Evolutionary conservation across 2,113 vertebrate species (phyloP).

Genomic region (Oreotrochilus melanogaster): DNA sequence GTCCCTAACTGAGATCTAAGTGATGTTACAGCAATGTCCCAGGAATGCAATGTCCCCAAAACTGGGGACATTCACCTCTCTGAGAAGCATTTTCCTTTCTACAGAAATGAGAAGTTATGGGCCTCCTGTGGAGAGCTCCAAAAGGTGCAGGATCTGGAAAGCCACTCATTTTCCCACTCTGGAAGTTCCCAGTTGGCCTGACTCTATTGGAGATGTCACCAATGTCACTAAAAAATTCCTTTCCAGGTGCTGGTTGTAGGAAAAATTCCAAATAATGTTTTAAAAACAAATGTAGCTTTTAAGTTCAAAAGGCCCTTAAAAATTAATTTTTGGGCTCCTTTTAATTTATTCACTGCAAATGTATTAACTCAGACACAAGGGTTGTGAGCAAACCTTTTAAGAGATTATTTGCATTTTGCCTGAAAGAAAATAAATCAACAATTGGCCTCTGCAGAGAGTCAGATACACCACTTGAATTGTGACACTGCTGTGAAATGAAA

Average conservation of each 20-base stretch:
- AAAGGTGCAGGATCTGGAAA: not conserved
- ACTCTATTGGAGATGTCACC: accelerated
- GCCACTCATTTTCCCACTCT: accelerated
- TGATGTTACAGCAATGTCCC: not conserved
- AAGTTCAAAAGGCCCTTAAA: not conserved
- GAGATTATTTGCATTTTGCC: conserved; percentile 69
- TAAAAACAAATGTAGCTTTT: not conserved
- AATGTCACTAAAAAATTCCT: not conserved
- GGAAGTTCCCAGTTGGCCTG: not conserved
- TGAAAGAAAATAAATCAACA: conserved; percentile 71
- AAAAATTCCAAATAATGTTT: not conserved
- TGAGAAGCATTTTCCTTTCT: not conserved
- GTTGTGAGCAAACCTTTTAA: conserved; percentile 60
- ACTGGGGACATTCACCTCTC: not conserved
- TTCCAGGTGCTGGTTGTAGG: not conserved
- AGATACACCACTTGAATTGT: conserved; percentile 48
- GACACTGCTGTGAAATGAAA: conserved; percentile 65
- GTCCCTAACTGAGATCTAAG: not conserved
- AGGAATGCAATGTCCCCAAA: not conserved
- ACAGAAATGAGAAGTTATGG: not conserved
- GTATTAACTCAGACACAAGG: conserved; percentile 40
- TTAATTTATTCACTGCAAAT: conserved; percentile 51
- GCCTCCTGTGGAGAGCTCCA: not conserved
- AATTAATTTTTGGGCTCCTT: not conserved
- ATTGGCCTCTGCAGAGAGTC: conserved; percentile 47